Evolutionary conservation across 2,888 invertebrate species (phyloP).

Genomic region (Rotaria socialis): DNA sequence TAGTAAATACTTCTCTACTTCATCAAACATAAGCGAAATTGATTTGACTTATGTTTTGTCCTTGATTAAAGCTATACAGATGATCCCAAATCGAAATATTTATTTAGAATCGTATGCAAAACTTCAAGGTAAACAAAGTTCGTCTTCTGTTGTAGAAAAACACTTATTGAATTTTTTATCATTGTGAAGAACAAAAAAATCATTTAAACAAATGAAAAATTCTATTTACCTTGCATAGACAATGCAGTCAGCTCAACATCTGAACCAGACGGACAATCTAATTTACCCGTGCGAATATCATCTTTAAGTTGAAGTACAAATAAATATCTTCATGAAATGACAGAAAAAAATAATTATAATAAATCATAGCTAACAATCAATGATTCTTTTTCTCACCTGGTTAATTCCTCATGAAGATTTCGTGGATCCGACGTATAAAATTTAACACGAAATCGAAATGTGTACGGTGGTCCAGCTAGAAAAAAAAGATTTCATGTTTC

Average conservation of each 20-base stretch:
- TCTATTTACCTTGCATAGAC: conserved; percentile 16
- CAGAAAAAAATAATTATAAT: neutral
- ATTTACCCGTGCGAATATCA: conserved; percentile 82
- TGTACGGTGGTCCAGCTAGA: conserved; percentile 1
- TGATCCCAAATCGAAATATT: too few species aligned
- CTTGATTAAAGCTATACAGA: too few species aligned
- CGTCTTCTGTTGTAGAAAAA: too few species aligned
- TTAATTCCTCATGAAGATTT: conserved; percentile 83
- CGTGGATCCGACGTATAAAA: conserved; percentile 98
- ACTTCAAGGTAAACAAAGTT: too few species aligned
- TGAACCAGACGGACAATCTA: conserved; percentile 80
- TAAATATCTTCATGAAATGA: conserved; percentile 67
- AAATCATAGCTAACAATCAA: too few species aligned
- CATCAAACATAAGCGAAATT: too few species aligned
- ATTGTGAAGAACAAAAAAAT: too few species aligned
- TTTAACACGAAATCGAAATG: conserved; percentile 74
- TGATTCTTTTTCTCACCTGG: conserved; percentile 63
- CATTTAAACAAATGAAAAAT: neutral
- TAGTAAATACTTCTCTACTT: too few species aligned
- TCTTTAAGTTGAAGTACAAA: conserved; percentile 94
- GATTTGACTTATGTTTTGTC: too few species aligned
- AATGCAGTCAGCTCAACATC: conserved; percentile 71
- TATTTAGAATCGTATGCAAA: too few species aligned
- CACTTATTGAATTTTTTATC: too few species aligned
- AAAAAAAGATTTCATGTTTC: neutral